Conservation (phyloP, 1,140 invertebrate genomes). For the Cotesia vestalis region DNA sequence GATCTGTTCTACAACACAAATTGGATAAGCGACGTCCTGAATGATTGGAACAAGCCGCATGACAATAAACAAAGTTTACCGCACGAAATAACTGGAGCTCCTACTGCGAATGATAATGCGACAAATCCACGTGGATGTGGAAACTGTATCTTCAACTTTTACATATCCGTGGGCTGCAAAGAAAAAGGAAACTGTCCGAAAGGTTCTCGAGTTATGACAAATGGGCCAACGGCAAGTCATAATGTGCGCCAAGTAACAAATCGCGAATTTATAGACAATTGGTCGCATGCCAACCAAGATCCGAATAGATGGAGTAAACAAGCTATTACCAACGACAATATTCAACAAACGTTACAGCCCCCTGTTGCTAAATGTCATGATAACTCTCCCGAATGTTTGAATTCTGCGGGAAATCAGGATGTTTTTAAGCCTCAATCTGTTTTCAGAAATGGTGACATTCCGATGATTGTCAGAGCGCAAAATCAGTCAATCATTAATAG, state of each 20-base stretch:
- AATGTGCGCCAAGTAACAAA: background rate
- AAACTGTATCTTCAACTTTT: constrained; percentile 47
- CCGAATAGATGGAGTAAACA: background rate
- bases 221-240: background rate
- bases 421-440: background rate
- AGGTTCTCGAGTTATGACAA: background rate
- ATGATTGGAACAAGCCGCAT: constrained; percentile 33
- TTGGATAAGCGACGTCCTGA: constrained; percentile 39
- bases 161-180: constrained; percentile 33
- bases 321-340: background rate
- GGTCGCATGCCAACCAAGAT: background rate
- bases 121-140: constrained; percentile 26
- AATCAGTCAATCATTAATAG: constrained; percentile 14
- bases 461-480: background rate
- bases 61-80: background rate
- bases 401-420: background rate
- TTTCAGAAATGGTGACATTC: background rate
- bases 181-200: constrained; percentile 26
- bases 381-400: constrained; percentile 15
- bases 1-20: constrained; percentile 40
- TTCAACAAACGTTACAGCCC: background rate
- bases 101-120: background rate
- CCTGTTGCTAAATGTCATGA: background rate
- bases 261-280: background rate
- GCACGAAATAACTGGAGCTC: background rate